These are phyloP conservation scores for Scalopus aquaticus DNA, from an alignment of 2,113 vertebrate species.

Conservation along the genomic window DNA sequence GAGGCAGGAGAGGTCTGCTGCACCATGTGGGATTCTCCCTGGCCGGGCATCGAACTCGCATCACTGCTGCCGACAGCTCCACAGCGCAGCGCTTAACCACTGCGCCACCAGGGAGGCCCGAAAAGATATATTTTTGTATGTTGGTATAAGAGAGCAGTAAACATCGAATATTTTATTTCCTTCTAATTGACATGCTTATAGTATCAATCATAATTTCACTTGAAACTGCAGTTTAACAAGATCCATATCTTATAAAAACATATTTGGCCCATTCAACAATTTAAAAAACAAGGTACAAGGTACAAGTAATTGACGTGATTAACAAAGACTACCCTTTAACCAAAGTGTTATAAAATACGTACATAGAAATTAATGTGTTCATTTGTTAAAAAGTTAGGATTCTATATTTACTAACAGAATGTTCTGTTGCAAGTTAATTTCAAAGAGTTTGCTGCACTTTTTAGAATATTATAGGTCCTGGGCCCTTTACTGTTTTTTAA, in stretches of 20 bases:
- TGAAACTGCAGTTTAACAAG: neutral
- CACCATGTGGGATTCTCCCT: too few relatives aligned
- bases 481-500: neutral
- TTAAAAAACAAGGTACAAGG: neutral
- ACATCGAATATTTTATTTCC: neutral
- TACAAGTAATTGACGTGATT: neutral
- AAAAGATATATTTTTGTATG: neutral
- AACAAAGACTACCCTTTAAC: neutral
- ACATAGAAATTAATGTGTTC: neutral
- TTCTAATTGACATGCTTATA: constrained; percentile 29
- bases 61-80: too few relatives aligned
- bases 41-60: too few relatives aligned
- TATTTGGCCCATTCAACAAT: constrained; percentile 21
- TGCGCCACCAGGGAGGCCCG: too few relatives aligned
- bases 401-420: constrained; percentile 8
- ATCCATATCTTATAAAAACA: neutral
- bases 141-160: neutral
- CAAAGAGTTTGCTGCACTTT: neutral
- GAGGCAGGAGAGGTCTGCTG: too few relatives aligned
- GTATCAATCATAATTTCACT: neutral
- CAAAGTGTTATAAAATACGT: neutral
- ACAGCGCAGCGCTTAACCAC: too few relatives aligned
- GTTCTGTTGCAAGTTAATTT: neutral
- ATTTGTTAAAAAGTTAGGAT: neutral
- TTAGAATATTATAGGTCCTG: neutral